phyloP scores from a whole-genome alignment of 2,888 invertebrate genomes.

The Tromatobia lineatoria region DNA sequence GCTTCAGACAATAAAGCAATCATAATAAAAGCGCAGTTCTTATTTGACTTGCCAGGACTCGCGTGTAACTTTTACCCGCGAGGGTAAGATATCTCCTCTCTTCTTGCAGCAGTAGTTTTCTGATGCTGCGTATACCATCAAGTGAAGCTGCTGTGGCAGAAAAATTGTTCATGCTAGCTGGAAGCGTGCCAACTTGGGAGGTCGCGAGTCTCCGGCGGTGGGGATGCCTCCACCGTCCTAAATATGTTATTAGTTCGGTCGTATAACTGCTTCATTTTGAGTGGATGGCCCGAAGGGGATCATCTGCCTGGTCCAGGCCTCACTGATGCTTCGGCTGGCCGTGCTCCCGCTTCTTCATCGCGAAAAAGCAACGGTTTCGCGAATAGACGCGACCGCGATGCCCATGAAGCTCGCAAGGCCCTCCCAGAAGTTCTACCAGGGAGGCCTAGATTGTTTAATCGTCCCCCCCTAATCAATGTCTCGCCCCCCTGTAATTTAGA shows the following conservation, averaged over 20 bases:
- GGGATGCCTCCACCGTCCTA: conserved; percentile 81
- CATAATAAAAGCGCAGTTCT: conserved; percentile 66
- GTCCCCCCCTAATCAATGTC: conserved; percentile 83
- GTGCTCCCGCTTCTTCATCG: conserved; percentile 69
- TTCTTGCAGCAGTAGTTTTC: conserved; percentile 45
- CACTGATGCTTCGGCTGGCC: conserved; percentile 45
- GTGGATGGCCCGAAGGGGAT: conserved; percentile 84
- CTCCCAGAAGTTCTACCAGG: conserved; percentile 85
- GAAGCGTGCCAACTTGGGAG: conserved; percentile 85
- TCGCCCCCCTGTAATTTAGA: conserved; percentile 82
- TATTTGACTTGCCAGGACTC: conserved; percentile 63
- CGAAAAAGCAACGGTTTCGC: conserved; percentile 73
- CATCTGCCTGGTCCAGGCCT: conserved; percentile 77
- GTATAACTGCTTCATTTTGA: conserved; percentile 85
- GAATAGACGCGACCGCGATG: conserved; percentile 66
- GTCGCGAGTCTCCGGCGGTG: conserved; percentile 80
- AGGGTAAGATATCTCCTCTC: conserved; percentile 34
- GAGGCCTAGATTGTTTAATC: conserved; percentile 85
- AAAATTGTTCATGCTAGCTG: conserved; percentile 71
- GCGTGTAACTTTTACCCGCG: conserved; percentile 53
- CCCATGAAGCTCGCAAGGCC: conserved; percentile 69
- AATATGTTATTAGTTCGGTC: conserved; percentile 85
- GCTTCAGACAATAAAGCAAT: conserved; percentile 70
- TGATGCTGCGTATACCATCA: conserved; percentile 20
- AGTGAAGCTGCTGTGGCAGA: conserved; percentile 59